Evolutionary conservation across 2,888 invertebrate genomes (phyloP).

Genomic region (Megastigmus dorsalis): DNA sequence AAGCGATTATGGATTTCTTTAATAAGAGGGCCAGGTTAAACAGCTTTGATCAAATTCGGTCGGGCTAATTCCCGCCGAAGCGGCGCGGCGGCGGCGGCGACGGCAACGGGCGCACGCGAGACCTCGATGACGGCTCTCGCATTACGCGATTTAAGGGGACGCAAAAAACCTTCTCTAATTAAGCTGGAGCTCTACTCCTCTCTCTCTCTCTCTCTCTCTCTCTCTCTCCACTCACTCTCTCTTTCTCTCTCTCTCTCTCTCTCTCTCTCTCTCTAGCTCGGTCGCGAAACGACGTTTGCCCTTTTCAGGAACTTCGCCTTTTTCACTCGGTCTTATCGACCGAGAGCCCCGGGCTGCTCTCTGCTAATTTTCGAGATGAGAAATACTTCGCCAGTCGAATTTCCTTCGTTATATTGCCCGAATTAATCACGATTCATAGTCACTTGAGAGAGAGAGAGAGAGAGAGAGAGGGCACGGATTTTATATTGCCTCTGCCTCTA

Average conservation of each 20-base stretch:
- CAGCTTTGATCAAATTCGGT: constrained; percentile 71
- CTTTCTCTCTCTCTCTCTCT: neutral
- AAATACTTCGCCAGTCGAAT: constrained; percentile 50
- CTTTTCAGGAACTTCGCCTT: constrained; percentile 63
- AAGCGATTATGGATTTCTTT: constrained; percentile 71
- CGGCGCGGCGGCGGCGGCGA: no score
- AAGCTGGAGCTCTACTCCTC: constrained; percentile 60
- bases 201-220: neutral
- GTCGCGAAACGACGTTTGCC: constrained; percentile 65
- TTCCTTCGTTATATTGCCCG: constrained; percentile 45
- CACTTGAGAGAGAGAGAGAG: constrained; percentile 9
- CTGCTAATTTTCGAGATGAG: constrained; percentile 51
- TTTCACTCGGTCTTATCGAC: constrained; percentile 54
- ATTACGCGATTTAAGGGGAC: constrained; percentile 70
- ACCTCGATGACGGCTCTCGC: constrained; percentile 62
- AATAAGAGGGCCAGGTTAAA: constrained; percentile 72
- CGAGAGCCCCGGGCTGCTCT: constrained; percentile 16
- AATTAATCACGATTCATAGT: constrained; percentile 51
- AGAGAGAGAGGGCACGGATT: constrained; percentile 9
- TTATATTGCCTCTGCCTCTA: no score
- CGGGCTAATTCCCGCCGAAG: constrained; percentile 59
- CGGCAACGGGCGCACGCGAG: no score
- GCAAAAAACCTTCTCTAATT: constrained; percentile 72
- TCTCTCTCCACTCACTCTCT: constrained; percentile 14
- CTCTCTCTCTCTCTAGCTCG: constrained; percentile 40